These are phyloP conservation scores for Antheraea assamensis DNA, from an alignment of 2,888 invertebrate genomes.

Conservation along the genomic window DNA sequence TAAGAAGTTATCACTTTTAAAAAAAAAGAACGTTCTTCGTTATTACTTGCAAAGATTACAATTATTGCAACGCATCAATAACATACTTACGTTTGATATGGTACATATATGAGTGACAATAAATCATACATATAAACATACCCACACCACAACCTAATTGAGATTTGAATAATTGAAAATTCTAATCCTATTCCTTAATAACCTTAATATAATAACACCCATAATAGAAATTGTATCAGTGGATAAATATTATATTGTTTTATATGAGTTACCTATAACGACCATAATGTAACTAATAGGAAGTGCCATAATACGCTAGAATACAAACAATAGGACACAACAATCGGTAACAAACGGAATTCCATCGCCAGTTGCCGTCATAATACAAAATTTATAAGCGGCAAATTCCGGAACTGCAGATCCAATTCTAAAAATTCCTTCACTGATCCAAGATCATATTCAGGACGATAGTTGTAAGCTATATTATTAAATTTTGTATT, in stretches of 20 bases:
- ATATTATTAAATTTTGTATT: no score
- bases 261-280: background rate
- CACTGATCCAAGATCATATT: no score
- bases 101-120: background rate
- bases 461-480: no score
- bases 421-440: no score
- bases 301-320: background rate
- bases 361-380: no score
- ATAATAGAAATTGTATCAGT: background rate
- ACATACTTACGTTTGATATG: background rate
- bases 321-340: background rate
- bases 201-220: no score
- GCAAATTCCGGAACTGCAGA: no score
- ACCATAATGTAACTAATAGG: background rate
- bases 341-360: background rate
- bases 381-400: no score
- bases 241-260: background rate
- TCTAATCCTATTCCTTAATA: background rate
- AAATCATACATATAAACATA: background rate
- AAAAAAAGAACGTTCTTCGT: background rate
- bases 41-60: background rate
- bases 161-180: background rate
- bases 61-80: background rate
- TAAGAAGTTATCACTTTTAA: no score
- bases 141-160: background rate